phyloP scores from a whole-genome alignment of 1,140 invertebrate genomes.

The Papilio machaon region DNA sequence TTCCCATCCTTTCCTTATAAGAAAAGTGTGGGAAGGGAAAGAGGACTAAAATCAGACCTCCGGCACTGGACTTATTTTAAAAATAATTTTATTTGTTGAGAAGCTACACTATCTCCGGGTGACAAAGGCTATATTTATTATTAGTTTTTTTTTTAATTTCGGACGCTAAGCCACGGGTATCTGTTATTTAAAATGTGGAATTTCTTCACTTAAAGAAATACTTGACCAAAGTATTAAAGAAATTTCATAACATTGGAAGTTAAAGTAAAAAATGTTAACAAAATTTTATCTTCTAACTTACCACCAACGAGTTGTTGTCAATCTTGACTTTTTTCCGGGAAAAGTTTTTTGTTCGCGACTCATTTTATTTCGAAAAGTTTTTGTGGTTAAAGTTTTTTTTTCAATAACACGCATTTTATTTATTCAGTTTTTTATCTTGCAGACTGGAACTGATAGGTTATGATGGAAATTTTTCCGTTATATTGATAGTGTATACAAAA shows the following conservation, averaged over 20 bases:
- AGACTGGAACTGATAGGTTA: background rate
- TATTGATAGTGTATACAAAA: background rate
- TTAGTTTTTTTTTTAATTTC: no score
- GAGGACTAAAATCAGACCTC: no score
- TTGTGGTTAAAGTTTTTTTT: background rate
- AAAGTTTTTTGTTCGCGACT: background rate
- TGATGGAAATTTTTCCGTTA: slow-evolving; percentile 15
- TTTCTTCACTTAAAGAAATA: no score
- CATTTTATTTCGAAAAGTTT: background rate
- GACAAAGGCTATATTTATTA: no score
- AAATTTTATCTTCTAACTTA: background rate
- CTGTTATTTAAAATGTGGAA: no score
- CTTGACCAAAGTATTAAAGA: background rate
- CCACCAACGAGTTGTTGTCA: background rate
- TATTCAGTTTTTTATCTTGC: background rate
- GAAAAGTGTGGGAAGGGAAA: no score
- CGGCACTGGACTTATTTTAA: no score
- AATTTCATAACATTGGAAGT: background rate
- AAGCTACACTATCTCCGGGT: no score
- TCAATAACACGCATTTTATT: slow-evolving; percentile 24
- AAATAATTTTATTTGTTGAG: no score
- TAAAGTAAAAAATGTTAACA: background rate
- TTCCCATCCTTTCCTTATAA: no score
- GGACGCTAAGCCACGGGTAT: no score
- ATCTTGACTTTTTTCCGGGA: background rate